Evolutionary conservation across 2,113 vertebrate genomes (phyloP), one percentile per base, ranked within the genome.

Genomic region (Dipodomys spectabilis): DNA sequence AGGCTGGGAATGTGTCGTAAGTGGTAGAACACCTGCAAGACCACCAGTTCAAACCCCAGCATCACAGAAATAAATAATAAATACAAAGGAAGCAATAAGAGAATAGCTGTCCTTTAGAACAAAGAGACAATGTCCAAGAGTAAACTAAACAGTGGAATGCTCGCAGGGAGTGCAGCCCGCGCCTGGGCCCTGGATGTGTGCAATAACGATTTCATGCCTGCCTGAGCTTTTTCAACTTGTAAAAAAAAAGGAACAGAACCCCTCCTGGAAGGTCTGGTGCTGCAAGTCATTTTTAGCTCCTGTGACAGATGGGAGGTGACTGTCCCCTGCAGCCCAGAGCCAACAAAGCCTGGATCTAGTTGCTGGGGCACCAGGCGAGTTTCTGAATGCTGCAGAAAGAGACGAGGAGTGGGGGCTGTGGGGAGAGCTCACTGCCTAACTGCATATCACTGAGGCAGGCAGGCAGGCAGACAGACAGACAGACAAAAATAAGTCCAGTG

Each of bases 121-220:
- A 28, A 83, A 78, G 64, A 86, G 7, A 65, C 83, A 81, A 65
- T 4, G n/a, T 23, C 18, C 16, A 19, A 0, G 6, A 53, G 20
- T 27, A 20, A 45, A 13, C 0, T 27, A 20, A 35, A 10, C 0
- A 0, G 13, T 2, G 5, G 18, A 20, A 45, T 1, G 9, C n/a
- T 45, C 16, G 57, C 6, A 28, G 30, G 39, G 2, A 0, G 62
- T 35, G 80, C 22, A 0, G 8, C 11, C 62, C 1, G 0, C 20
- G 28, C 69, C 75, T 64, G 79, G 53, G 20, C 12, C 78, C 28
- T n/a, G 69, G 69, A 71, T 3, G 67, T 45, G 22, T 71, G 49
- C 1, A 19, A 28, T 8, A 7, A 0, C 82, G 45, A 71, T 79
- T 83, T 65, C 49, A 71, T 2, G 32, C 9, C 8, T 5, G 32